Percentiles rank a stretch among this genome's conserved stretches.
These are phyloP conservation scores for Dicrostonyx torquatus DNA, from an alignment of 2,797 vertebrate species.

Conservation along the genomic window DNA sequence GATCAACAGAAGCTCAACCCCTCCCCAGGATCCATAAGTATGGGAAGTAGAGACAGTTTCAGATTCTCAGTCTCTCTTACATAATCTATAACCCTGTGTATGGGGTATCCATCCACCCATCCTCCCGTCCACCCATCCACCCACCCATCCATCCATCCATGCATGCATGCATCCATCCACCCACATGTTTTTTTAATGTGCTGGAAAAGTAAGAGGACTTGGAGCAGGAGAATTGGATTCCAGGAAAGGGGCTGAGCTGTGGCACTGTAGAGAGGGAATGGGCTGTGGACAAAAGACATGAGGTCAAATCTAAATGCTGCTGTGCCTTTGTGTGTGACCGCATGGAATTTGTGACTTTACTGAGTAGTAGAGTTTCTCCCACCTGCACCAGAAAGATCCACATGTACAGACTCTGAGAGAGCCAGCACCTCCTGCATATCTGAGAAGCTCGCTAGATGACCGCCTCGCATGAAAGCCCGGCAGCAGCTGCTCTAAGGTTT, in stretches of 20 bases:
- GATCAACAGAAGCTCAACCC: not conserved
- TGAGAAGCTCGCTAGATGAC: not conserved
- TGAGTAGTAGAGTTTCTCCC: not conserved
- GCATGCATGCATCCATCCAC: not conserved
- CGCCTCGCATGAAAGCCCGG: not conserved
- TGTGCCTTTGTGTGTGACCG: not conserved
- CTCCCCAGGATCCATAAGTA: not conserved
- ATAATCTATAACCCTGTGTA: not conserved
- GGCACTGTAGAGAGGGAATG: not conserved
- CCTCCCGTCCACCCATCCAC: not conserved
- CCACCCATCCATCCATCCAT: not conserved
- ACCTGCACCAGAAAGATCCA: not conserved
- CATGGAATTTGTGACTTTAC: not conserved
- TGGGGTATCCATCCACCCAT: not conserved
- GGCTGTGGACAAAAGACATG: not conserved
- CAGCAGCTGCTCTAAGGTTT: not conserved
- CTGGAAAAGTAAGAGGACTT: slow-evolving; percentile 18
- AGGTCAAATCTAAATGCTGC: not conserved
- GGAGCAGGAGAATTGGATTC: not conserved
- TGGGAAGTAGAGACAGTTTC: not conserved
- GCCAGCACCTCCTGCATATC: not conserved
- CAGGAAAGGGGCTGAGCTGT: not conserved
- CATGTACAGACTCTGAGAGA: not conserved
- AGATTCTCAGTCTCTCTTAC: not conserved
- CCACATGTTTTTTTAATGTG: not conserved